phyloP scores from a whole-genome alignment of 2,888 invertebrate genomes.

The Scaptomyza reducta region DNA sequence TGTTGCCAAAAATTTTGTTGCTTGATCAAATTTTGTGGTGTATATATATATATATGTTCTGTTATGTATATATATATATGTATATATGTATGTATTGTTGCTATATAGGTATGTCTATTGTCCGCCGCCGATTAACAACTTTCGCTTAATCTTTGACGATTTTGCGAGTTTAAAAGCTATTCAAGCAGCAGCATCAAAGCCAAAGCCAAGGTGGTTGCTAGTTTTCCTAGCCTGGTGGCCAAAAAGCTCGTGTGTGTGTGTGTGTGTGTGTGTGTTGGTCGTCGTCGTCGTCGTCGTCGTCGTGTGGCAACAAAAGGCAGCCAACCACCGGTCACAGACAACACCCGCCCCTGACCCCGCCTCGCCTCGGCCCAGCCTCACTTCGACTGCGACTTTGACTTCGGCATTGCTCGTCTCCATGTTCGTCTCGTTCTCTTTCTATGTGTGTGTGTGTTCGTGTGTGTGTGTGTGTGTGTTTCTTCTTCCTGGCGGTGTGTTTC shows the following conservation, averaged over 20 bases:
- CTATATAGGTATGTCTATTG: no score
- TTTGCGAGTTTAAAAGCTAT: constrained; percentile 13
- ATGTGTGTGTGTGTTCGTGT: constrained; percentile 23
- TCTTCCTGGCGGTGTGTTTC: constrained; percentile 65
- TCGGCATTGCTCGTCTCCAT: constrained; percentile 32
- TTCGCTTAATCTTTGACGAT: not conserved
- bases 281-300: constrained; percentile 11
- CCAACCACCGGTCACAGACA: constrained; percentile 56
- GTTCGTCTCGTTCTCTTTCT: constrained; percentile 32
- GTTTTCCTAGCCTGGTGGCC: constrained; percentile 36
- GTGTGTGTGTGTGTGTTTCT: constrained; percentile 2
- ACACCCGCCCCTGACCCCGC: not conserved
- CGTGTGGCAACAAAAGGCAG: constrained; percentile 58
- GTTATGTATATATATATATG: no score
- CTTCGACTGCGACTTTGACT: constrained; percentile 22
- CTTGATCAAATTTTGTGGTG: no score
- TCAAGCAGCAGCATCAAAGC: constrained; percentile 27
- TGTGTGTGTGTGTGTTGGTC: constrained; percentile 53
- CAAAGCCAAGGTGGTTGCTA: constrained; percentile 51
- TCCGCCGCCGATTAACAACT: not conserved
- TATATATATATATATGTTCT: no score
- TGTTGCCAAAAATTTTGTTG: no score
- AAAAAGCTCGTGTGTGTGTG: constrained; percentile 28
- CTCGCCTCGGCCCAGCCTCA: not conserved
- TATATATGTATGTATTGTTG: no score